Conservation (phyloP, 2,797 vertebrate species). For the Mormyrops attenuatus region DNA sequence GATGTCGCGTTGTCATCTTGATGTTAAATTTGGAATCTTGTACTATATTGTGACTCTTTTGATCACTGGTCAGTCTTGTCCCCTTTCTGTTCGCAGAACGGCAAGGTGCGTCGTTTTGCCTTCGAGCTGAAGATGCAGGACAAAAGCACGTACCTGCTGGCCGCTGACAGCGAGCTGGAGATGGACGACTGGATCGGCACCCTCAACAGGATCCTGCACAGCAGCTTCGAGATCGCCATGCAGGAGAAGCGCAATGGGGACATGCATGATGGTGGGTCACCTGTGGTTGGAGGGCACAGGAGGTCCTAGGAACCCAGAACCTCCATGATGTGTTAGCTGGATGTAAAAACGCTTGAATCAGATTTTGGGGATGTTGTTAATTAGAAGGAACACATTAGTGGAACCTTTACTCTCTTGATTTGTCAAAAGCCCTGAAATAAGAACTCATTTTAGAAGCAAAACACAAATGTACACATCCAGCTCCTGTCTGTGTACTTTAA, state of each 20-base stretch:
- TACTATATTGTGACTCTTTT: background rate
- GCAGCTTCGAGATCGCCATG: slow-evolving; percentile 94
- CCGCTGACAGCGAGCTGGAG: slow-evolving; percentile 85
- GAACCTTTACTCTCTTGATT: background rate
- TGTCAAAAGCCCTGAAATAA: slow-evolving; percentile 15
- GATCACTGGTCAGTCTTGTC: background rate
- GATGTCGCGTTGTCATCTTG: background rate
- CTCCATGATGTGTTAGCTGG: background rate
- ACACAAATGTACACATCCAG: background rate
- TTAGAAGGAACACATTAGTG: background rate
- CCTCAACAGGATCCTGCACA: slow-evolving; percentile 92
- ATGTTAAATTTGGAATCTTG: background rate
- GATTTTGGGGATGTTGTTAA: background rate
- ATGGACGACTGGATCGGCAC: slow-evolving; percentile 96
- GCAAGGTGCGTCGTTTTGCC: slow-evolving; percentile 85
- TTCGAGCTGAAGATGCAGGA: slow-evolving; percentile 99
- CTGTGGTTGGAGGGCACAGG: background rate
- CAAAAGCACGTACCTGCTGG: slow-evolving; percentile 91
- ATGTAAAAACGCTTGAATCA: background rate
- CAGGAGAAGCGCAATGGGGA: slow-evolving; percentile 96
- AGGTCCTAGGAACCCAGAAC: background rate
- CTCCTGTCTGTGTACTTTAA: background rate
- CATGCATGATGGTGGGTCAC: slow-evolving; percentile 75
- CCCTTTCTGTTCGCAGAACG: slow-evolving; percentile 67
- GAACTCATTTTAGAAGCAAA: background rate